Conservation (phyloP, 2,113 vertebrate species). For the Ochotona curzoniae region DNA sequence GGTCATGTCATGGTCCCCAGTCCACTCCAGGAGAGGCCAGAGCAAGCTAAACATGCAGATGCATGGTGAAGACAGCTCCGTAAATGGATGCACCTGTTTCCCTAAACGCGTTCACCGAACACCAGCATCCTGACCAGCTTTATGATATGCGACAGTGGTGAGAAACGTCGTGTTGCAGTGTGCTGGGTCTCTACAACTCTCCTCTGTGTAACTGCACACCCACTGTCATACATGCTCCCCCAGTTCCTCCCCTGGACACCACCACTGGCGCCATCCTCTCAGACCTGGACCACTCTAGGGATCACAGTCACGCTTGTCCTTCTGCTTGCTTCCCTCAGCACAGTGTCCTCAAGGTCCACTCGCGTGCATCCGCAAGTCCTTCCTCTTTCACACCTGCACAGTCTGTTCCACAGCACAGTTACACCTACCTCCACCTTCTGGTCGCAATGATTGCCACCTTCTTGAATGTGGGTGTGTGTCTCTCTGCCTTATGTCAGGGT, state of each 20-base stretch:
- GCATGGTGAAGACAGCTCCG: no score
- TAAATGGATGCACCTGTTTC: no score
- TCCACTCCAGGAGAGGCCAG: not conserved
- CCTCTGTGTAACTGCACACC: no score
- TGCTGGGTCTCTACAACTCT: not conserved
- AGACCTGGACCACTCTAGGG: not conserved
- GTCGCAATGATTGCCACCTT: not conserved
- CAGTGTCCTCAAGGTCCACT: not conserved
- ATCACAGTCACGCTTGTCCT: not conserved
- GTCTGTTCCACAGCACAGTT: not conserved
- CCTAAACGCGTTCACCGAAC: no score
- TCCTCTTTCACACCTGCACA: not conserved
- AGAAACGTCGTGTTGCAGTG: no score
- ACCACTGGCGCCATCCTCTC: not conserved
- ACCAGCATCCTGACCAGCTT: no score
- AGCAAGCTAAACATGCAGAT: no score
- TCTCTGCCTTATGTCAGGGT: not conserved
- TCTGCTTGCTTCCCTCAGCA: not conserved
- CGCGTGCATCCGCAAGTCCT: not conserved
- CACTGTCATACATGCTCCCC: no score
- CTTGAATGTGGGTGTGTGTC: not conserved
- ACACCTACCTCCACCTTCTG: not conserved
- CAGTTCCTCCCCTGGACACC: not conserved
- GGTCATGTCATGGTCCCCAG: not conserved
- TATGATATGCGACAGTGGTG: no score